phyloP scores from a whole-genome alignment of 1,140 invertebrate species.

The Steinernema khuongi region DNA sequence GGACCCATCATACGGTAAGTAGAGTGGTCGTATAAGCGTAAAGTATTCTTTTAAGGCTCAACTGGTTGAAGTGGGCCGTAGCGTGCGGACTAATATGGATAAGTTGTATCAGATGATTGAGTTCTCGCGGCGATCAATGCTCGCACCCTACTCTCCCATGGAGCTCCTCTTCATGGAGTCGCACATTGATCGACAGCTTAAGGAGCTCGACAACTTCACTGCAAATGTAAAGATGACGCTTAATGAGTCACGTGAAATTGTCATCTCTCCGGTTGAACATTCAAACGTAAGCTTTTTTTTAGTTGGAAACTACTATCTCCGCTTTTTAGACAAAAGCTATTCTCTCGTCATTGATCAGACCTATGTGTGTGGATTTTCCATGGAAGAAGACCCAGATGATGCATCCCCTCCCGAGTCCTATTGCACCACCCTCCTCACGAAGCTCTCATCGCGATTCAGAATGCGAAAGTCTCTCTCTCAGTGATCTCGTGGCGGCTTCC shows the following conservation, averaged over 20 bases:
- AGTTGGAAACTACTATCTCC: too few species aligned
- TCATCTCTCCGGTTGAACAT: too few species aligned
- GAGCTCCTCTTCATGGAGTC: conserved; percentile 80
- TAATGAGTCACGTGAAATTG: conserved; percentile 39
- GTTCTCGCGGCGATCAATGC: too few species aligned
- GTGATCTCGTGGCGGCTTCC: neutral
- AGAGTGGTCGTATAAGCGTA: too few species aligned
- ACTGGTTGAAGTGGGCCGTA: conserved; percentile 76
- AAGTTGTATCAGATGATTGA: conserved; percentile 86
- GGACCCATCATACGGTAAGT: too few species aligned
- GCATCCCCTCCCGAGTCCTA: too few species aligned
- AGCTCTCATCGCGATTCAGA: conserved; percentile 54
- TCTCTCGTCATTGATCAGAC: too few species aligned
- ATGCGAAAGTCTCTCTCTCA: conserved; percentile 61
- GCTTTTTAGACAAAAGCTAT: too few species aligned
- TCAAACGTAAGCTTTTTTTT: too few species aligned
- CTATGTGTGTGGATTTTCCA: too few species aligned
- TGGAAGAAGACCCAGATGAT: too few species aligned
- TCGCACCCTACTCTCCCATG: neutral
- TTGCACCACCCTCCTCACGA: too few species aligned
- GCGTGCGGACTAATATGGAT: conserved; percentile 85
- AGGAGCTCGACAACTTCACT: conserved; percentile 74
- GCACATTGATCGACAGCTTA: conserved; percentile 79
- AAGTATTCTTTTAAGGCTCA: conserved; percentile 61
- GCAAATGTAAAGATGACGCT: conserved; percentile 68